Percentiles rank a stretch among this genome's conserved stretches.
These are phyloP conservation scores for Laticauda laticaudata DNA, from an alignment of 2,113 vertebrate genomes.

Conservation along the genomic window DNA sequence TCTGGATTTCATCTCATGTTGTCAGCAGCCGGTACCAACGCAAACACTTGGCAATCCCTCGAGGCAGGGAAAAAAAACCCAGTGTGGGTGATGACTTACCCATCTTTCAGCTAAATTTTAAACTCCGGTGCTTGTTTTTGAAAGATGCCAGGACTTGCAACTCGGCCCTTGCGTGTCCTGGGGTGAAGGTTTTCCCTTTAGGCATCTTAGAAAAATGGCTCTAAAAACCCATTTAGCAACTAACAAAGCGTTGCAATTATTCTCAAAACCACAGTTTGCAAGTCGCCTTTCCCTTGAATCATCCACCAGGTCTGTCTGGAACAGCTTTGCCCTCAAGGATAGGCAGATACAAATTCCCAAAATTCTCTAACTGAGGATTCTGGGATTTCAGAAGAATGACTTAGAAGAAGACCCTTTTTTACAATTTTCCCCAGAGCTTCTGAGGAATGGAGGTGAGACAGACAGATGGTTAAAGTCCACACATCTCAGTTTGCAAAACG, in stretches of 20 bases:
- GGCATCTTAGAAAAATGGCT: neutral
- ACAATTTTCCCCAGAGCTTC: neutral
- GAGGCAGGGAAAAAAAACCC: neutral
- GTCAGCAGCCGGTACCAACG: neutral
- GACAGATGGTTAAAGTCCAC: neutral
- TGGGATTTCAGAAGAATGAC: neutral
- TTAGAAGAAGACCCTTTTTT: neutral
- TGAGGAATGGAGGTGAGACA: neutral
- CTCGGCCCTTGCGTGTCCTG: neutral
- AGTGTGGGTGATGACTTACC: neutral
- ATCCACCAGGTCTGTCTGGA: neutral
- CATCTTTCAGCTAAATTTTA: neutral
- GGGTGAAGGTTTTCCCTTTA: neutral
- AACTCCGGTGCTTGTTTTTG: neutral
- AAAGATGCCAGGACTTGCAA: neutral
- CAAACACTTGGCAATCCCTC: neutral
- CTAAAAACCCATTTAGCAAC: neutral
- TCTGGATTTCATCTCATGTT: neutral
- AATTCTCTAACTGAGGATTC: neutral
- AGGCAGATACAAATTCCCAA: neutral
- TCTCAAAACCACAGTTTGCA: neutral
- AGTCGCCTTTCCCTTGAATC: neutral
- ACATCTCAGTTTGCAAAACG: neutral
- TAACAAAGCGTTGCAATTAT: neutral
- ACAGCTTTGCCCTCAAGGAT: neutral